Conservation (phyloP, 2,888 invertebrate species). For the Lypha dubia region DNA sequence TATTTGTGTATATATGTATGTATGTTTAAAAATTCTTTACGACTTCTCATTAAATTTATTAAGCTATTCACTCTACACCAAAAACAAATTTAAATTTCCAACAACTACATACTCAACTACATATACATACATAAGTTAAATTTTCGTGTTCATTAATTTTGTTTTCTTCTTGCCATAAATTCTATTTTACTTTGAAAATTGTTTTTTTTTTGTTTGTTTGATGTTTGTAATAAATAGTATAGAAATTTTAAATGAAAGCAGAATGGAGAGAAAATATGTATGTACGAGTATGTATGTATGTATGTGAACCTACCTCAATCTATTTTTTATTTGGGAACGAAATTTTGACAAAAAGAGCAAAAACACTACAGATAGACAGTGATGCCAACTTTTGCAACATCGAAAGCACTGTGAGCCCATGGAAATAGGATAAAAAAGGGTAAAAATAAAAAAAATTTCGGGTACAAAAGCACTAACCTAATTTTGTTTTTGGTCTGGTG, state of each 20-base stretch:
- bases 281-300: too few relatives aligned
- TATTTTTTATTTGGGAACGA: slow-evolving; percentile 61
- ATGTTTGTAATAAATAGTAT: background rate
- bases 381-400: too few relatives aligned
- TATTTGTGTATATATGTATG: too few relatives aligned
- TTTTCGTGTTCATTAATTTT: slow-evolving; percentile 34
- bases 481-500: too few relatives aligned
- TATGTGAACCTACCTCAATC: slow-evolving; percentile 67
- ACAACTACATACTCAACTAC: too few relatives aligned
- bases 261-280: slow-evolving; percentile 8
- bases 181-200: slow-evolving; percentile 39
- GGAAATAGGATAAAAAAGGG: too few relatives aligned
- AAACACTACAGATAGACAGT: slow-evolving; percentile 15
- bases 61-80: background rate
- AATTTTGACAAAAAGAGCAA: slow-evolving; percentile 54
- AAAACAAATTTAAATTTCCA: background rate
- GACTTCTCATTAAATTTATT: too few relatives aligned
- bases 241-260: slow-evolving; percentile 38
- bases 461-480: too few relatives aligned
- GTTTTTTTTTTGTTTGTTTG: too few relatives aligned
- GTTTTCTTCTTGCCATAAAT: background rate
- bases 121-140: slow-evolving; percentile 16
- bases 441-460: too few relatives aligned
- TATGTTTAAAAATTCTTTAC: too few relatives aligned
- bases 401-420: too few relatives aligned